phyloP scores from a whole-genome alignment of 1,140 invertebrate genomes.

The Ceratosolen solmsi region DNA sequence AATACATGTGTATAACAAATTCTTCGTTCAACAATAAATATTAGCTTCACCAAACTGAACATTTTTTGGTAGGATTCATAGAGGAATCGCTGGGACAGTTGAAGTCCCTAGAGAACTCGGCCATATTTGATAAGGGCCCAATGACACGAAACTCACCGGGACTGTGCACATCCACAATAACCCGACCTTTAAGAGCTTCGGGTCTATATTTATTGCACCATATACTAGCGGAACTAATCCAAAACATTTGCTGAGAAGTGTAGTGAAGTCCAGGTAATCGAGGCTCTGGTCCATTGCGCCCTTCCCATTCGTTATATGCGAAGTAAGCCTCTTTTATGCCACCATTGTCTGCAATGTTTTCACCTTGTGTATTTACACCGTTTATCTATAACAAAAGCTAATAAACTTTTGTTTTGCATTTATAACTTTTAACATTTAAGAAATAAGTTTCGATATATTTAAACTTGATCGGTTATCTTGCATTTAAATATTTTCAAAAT shows the following conservation, averaged over 20 bases:
- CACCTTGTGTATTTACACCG: constrained; percentile 77
- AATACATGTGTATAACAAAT: background rate
- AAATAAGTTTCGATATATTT: background rate
- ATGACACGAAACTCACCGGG: constrained; percentile 82
- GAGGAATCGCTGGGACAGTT: constrained; percentile 75
- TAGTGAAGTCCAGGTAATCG: constrained; percentile 73
- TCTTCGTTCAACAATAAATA: background rate
- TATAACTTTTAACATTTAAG: too few species aligned
- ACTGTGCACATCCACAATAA: constrained; percentile 82
- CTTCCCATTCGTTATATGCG: constrained; percentile 72
- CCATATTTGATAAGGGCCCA: constrained; percentile 78
- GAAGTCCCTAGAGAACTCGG: constrained; percentile 78
- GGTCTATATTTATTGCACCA: constrained; percentile 73
- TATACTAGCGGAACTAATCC: constrained; percentile 70
- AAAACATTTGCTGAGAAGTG: constrained; percentile 79
- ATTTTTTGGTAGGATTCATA: constrained; percentile 82
- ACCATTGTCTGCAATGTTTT: constrained; percentile 80
- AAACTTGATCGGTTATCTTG: background rate
- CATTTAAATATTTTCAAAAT: background rate
- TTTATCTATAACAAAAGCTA: constrained; percentile 70
- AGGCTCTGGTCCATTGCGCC: constrained; percentile 64
- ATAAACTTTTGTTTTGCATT: background rate
- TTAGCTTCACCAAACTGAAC: constrained; percentile 60
- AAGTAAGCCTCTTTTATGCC: constrained; percentile 77
- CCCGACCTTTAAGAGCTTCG: constrained; percentile 71